Conservation (phyloP, 1,140 invertebrate species). For the Mizuhopecten yessoensis region DNA sequence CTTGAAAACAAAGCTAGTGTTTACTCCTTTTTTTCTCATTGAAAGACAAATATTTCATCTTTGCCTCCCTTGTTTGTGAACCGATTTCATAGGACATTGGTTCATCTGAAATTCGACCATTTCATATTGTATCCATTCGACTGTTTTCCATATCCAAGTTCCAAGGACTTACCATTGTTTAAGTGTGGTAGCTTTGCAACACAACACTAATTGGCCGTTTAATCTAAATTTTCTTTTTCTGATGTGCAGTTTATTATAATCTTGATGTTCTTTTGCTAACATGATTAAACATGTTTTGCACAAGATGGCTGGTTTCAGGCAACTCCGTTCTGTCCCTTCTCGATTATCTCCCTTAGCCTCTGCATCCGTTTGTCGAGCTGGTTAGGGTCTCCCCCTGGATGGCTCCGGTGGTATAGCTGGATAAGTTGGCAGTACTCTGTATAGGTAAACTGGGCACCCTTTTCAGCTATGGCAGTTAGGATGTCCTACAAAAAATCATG, state of each 20-base stretch:
- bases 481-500: slow-evolving; percentile 88
- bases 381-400: slow-evolving; percentile 64
- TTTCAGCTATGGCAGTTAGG: slow-evolving; percentile 84
- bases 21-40: no score
- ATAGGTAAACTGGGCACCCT: slow-evolving; percentile 79
- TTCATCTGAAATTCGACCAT: no score
- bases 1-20: no score
- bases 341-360: slow-evolving; percentile 71
- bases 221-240: no score
- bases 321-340: slow-evolving; percentile 73
- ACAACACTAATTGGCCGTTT: no score
- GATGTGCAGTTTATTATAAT: no score
- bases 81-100: not conserved
- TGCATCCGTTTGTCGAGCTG: slow-evolving; percentile 68
- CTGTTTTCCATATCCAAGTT: no score
- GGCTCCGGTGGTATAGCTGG: slow-evolving; percentile 77
- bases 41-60: no score
- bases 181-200: no score
- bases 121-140: no score
- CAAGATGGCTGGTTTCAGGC: not conserved
- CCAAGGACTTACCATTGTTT: no score
- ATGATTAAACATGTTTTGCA: not conserved
- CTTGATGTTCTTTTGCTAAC: not conserved
- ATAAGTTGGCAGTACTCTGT: slow-evolving; percentile 80
- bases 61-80: not conserved